phyloP scores from a whole-genome alignment of 1,140 invertebrate species.

The Amyelois transitella region DNA sequence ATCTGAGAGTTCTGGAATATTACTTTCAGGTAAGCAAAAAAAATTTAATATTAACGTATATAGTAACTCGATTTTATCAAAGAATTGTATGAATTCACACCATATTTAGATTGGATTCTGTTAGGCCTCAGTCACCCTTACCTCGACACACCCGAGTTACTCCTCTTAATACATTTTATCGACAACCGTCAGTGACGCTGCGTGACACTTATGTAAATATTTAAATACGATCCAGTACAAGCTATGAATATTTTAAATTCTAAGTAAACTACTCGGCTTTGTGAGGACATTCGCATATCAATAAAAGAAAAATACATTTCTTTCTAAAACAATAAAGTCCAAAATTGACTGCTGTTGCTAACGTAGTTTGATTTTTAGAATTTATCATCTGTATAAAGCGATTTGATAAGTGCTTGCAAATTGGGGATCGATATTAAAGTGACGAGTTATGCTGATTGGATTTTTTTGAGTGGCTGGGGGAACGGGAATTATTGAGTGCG shows the following conservation, averaged over 20 bases:
- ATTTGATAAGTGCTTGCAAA: constrained; percentile 70
- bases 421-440: constrained; percentile 72
- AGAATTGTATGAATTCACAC: too few species aligned
- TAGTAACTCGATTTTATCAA: too few species aligned
- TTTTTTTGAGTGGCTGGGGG: constrained; percentile 68
- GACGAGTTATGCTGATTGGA: constrained; percentile 73
- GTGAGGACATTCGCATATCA: constrained; percentile 43
- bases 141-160: constrained; percentile 35
- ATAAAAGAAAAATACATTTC: constrained; percentile 46
- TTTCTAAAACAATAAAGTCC: constrained; percentile 36
- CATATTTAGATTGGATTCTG: too few species aligned
- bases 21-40: too few species aligned
- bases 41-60: too few species aligned
- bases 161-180: constrained; percentile 69
- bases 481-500: constrained; percentile 65
- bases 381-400: constrained; percentile 68
- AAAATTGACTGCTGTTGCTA: constrained; percentile 25
- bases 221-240: constrained; percentile 76
- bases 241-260: constrained; percentile 76
- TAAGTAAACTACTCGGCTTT: constrained; percentile 64
- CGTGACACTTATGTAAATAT: constrained; percentile 76
- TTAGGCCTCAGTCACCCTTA: constrained; percentile 13
- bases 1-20: too few species aligned
- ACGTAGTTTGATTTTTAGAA: constrained; percentile 29
- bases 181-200: constrained; percentile 67